Evolutionary conservation across 1,140 invertebrate species (phyloP).

Genomic region (Temnothorax nylanderi): DNA sequence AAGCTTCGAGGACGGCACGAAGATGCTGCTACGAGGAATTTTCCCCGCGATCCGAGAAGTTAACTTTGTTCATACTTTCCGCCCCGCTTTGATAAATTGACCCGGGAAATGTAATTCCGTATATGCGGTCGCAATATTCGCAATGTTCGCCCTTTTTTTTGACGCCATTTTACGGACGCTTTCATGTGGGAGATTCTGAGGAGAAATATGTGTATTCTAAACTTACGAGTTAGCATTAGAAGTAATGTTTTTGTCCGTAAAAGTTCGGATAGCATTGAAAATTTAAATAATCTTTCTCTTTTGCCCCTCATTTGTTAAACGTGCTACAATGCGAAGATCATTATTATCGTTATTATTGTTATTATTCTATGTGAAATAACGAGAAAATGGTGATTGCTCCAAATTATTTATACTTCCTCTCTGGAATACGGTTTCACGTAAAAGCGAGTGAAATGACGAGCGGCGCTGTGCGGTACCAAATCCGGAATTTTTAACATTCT

Average conservation of each 20-base stretch:
- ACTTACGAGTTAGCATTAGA: not conserved
- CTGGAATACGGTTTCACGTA: not conserved
- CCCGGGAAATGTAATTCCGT: conserved; percentile 7
- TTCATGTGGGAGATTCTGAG: not conserved
- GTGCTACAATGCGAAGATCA: not conserved
- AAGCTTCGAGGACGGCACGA: not conserved
- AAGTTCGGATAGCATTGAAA: not conserved
- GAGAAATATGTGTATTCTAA: not conserved
- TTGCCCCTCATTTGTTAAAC: conserved; percentile 14
- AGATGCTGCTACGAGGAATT: conserved; percentile 18
- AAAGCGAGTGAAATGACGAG: not conserved
- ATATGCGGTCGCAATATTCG: conserved; percentile 9
- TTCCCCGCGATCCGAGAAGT: not conserved
- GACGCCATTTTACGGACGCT: conserved; percentile 8
- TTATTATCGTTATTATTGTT: not conserved
- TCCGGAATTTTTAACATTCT: conserved; percentile 19
- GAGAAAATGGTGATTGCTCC: not conserved
- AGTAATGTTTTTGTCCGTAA: not conserved
- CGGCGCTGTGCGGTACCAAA: not conserved
- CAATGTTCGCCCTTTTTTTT: conserved; percentile 12
- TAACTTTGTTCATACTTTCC: conserved; percentile 32
- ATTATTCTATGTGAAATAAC: not conserved
- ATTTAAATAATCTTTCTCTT: not conserved
- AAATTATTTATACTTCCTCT: conserved; percentile 16
- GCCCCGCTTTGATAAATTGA: conserved; percentile 39